Base-by-base conservation (phyloP, 2,113 vertebrate species). In the Nothoprocta perdicaria region DNA sequence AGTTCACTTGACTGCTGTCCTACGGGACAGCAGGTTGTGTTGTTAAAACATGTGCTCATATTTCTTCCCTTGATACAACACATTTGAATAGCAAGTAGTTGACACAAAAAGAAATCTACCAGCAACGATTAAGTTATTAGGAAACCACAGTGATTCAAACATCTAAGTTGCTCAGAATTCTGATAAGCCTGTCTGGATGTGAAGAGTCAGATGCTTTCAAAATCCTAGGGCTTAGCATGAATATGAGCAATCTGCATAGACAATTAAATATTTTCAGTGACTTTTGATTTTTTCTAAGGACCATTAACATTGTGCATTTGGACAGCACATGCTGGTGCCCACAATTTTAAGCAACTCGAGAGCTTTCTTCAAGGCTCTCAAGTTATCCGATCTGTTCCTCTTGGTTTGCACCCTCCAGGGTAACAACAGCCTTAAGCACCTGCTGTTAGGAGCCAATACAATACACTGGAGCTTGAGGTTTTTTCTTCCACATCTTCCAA, bases 221-320 rank as follows among this genome's bases (percentile, higher is more conserved):
- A 94, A 95, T 93, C 57, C 77, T 66, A 86, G 27, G 22, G 15
- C 7, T 95, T 93, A 92, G 33, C 41, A 40, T 10, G 24, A 85
- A 22, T 57, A 81, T 38, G 65, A 81, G 50, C 0, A 0, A 81
- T 67, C 33, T 88, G 53, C 45, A 53, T 22, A 58, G 76, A 93
- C 76, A 88, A 89, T 80, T 35, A 76, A 89, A 53, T 89, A 77
- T 94, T 90, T 93, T 82, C 50, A 93, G 91, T 90, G 85, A 58
- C 62, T 87, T 88, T 53, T 81, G 58, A 52, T 80, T 92, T 89
- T 94, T 81, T 91, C 60, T 80, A 65, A 90, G 53, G 22, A 46
- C 41, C 21, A 50, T 65, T 88, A 88, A 73, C 5, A 1, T 46
- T 18, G 13, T 67, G 17, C 53, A 80, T 90, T 88, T 89, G 45